Conservation (phyloP, 2,113 vertebrate genomes). For the Pomatostomus ruficeps region DNA sequence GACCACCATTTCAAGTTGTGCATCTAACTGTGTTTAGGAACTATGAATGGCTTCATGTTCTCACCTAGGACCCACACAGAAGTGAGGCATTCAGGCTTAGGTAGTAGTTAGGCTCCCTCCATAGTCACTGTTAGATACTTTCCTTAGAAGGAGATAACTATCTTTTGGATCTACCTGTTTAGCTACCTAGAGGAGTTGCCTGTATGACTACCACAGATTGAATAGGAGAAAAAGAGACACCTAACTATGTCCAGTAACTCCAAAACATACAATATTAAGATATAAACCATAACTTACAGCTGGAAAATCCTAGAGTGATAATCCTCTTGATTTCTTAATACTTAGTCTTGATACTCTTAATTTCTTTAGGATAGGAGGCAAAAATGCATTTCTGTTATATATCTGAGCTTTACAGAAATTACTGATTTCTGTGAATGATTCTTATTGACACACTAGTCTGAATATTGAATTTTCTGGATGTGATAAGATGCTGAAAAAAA, state of each 20-base stretch:
- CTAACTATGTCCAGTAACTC: neutral
- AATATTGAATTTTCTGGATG: neutral
- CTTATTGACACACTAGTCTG: neutral
- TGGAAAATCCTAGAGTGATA: neutral
- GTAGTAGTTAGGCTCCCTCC: slow-evolving; percentile 32
- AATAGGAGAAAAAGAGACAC: neutral
- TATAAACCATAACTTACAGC: neutral
- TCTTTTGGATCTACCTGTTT: neutral
- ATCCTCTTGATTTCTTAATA: neutral
- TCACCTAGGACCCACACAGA: neutral
- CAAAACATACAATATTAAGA: neutral
- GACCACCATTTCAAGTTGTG: neutral
- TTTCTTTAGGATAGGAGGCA: neutral
- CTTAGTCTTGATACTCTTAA: neutral
- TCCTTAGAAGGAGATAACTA: neutral
- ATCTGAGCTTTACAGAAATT: neutral
- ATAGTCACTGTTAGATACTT: neutral
- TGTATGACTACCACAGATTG: neutral
- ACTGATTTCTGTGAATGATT: neutral
- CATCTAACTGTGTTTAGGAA: neutral
- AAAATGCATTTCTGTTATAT: neutral
- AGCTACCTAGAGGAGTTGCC: neutral
- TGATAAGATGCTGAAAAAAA: neutral
- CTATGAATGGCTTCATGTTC: neutral
- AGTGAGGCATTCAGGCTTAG: neutral